Evolutionary conservation across 2,888 invertebrate species (phyloP), one percentile per base, ranked within the genome.

Genomic region (Scaptomyza reducta): DNA sequence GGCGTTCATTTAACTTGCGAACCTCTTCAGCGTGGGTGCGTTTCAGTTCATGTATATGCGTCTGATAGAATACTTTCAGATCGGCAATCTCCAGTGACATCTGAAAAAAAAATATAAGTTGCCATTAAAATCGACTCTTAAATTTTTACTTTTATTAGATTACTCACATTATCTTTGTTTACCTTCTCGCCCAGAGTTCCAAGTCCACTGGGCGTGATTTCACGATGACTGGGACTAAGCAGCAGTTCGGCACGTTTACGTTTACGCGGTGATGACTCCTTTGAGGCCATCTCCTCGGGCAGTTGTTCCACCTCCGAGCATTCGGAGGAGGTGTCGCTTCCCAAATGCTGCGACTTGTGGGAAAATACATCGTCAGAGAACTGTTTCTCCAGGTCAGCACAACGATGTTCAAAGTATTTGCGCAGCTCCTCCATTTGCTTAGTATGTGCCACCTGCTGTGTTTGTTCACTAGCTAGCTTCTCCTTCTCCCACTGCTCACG

Each of bases 331-430:
- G 83, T 85, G 53, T 91, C 92, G 6, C 93, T 93, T 88, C 93
- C 92, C 88, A 94, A 90, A 79, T 94, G 94, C 66, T 94, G 93
- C 18, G 94, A 94, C 49, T 94, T 94, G 77, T 94, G 94, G 70
- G 94, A 95, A 79, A 94, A 94, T 9, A 95, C 92, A 81, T 95
- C 95, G 79, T 95, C 95, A 0, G 95, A 94, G 89, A 94, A 94
- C 85, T 96, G 95, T 85, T 96, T 95, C 88, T 96, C 96, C 91
- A 96, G 93, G 81, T 96, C 96, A 0, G 94, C 93, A 88, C 96
- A 96, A 88, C 96, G 96, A 85, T 95, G 93, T 87, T 96, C 96
- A 87, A 96, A 96, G 86, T 96, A 96, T 10, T 94, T 95, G 46
- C 96, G 93, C 56, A 96, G 90, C 87, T 96, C 95, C 89, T 96